Evolutionary conservation across 2,113 vertebrate species (phyloP).

Genomic region (Tragelaphus imberbis): DNA sequence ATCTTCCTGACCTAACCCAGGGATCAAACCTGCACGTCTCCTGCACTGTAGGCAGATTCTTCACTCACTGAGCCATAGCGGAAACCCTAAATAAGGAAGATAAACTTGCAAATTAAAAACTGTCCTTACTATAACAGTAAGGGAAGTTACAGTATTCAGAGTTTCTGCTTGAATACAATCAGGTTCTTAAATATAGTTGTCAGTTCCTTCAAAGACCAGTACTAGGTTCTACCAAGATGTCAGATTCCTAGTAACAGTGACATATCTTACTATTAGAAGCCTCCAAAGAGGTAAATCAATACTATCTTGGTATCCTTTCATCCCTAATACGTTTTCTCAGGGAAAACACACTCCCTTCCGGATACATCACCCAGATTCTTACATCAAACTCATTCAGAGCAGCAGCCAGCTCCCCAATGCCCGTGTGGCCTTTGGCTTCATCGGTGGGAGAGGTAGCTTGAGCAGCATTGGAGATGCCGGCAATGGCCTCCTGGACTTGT

Average conservation of each 20-base stretch:
- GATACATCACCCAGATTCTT: conserved; percentile 73
- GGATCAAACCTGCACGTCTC: background rate
- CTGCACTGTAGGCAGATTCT: background rate
- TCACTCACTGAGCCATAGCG: background rate
- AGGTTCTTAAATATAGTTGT: background rate
- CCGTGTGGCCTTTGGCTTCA: conserved; percentile 95
- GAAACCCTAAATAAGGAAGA: background rate
- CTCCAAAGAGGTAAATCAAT: background rate
- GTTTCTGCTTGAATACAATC: background rate
- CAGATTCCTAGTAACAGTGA: background rate
- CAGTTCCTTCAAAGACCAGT: background rate
- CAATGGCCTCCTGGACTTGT: conserved; percentile 98
- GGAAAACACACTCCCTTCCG: background rate
- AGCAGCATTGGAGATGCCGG: conserved; percentile 95
- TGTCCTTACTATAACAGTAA: background rate
- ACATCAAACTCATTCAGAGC: conserved; percentile 99
- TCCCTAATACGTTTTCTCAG: background rate
- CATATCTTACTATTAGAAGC: background rate
- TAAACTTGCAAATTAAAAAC: background rate
- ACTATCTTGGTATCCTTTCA: too few species aligned
- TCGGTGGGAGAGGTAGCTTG: conserved; percentile 95
- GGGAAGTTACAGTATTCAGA: background rate
- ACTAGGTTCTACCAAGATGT: background rate
- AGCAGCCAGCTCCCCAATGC: conserved; percentile 96
- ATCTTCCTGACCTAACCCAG: background rate